phyloP scores from a whole-genome alignment of 2,888 invertebrate species.

The Ornithoptera alexandrae region DNA sequence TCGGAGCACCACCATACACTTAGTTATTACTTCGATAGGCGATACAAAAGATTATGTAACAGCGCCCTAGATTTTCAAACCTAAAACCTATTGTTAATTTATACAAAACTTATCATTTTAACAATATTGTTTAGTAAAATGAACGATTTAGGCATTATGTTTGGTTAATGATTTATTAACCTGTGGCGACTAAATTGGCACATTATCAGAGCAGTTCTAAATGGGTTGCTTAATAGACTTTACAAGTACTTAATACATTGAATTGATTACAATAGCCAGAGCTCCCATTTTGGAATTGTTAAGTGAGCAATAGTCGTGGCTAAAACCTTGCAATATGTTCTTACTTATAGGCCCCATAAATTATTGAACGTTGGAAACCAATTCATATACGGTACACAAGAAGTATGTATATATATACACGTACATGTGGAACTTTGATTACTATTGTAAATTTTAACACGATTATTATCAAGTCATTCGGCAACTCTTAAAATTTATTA shows the following conservation, averaged over 20 bases:
- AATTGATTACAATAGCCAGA: constrained; percentile 25
- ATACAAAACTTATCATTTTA: background rate
- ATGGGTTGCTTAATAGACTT: constrained; percentile 26
- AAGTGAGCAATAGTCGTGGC: constrained; percentile 15
- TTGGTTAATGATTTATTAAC: constrained; percentile 7
- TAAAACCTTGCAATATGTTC: constrained; percentile 4
- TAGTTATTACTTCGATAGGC: constrained; percentile 39
- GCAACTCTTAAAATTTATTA: background rate
- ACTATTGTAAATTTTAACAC: background rate
- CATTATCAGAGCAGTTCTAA: constrained; percentile 24
- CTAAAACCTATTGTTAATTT: constrained; percentile 4
- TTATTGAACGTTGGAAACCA: background rate
- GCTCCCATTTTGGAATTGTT: constrained; percentile 29
- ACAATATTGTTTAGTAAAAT: constrained; percentile 24
- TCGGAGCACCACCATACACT: constrained; percentile 52
- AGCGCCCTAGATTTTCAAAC: constrained; percentile 40
- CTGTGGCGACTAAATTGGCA: constrained; percentile 22
- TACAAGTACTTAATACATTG: constrained; percentile 27
- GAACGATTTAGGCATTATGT: constrained; percentile 18
- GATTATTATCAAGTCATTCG: background rate
- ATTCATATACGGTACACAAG: background rate
- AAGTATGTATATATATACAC: background rate
- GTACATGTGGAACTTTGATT: background rate
- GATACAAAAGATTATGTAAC: constrained; percentile 37
- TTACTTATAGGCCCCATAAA: background rate